Base-by-base conservation (phyloP, 2,888 invertebrate genomes). In the Apamea crenata region DNA sequence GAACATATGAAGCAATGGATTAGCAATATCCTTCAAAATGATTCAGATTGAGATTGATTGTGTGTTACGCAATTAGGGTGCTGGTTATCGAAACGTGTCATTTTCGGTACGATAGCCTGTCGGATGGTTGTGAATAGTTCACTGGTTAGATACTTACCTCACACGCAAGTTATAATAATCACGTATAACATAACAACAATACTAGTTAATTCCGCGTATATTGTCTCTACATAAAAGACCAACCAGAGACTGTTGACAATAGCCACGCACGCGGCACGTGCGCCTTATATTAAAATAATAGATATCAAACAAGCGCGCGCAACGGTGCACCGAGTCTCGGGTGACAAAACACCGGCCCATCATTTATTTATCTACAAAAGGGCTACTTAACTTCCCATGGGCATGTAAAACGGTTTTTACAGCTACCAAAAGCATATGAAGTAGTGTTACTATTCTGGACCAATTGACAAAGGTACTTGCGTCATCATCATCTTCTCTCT, bases 161-260 rank as follows among this genome's bases (percentile, higher is more conserved):
- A 67, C 32, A 29, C 36, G 16, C 56, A 76, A 32, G 76, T 86
- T 71, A 86, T 68, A 71, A 74, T 71, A 76, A 71, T 83, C 78
- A 86, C 78, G 78, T 66, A 77, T 71, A 36, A 32, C 29, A 69
- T 40, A 50, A 76, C 70, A 67, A 75, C 66, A 77, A 71, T 78
- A 75, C 14, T 2, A 36, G 73, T 76, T 74, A 63, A 87, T 80
- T 86, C 85, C 84, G 79, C 67, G 66, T 82, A 72, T 68, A 71
- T 79, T 71, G 77, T 87, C 74, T 77, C 87, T 77, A 70, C 83
- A 87, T 72, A 86, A 80, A 79, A 79, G 29, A 83, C 77, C 47
- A 86, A 59, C 86, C 44, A 70, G 65, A 68, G 66, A 59, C 63
- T 25, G 18, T 1, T 12, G 4, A 85, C 83, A 77, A 74, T 77